Percentiles rank a stretch among this genome's conserved stretches.
Evolutionary conservation across 1,140 invertebrate species (phyloP).

Genomic region (Zaprionus gabonicus): DNA sequence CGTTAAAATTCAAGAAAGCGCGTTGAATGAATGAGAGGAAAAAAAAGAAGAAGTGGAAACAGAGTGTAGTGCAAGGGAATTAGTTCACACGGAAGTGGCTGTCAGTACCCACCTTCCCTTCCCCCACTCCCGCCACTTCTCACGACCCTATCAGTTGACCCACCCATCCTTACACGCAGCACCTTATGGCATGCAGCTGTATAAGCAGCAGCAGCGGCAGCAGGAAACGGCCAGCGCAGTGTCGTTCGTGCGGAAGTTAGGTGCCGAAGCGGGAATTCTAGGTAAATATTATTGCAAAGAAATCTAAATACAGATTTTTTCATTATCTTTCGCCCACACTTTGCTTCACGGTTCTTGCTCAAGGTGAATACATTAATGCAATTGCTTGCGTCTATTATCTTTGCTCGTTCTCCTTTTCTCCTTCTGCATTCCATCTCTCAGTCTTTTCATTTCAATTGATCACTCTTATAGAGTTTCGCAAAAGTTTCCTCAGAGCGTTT

Average conservation of each 20-base stretch:
- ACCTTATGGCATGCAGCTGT: neutral
- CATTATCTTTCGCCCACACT: constrained; percentile 52
- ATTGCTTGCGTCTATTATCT: constrained; percentile 37
- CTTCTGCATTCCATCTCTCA: neutral
- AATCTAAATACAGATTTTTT: constrained; percentile 79
- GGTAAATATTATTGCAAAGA: constrained; percentile 77
- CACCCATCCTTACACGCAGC: constrained; percentile 5
- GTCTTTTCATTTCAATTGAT: neutral
- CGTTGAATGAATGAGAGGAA: constrained; percentile 36
- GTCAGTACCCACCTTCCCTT: constrained; percentile 11
- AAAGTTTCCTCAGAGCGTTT: neutral
- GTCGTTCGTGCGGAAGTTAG: constrained; percentile 72
- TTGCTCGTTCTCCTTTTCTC: neutral
- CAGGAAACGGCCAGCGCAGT: neutral
- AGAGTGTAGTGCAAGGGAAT: constrained; percentile 72
- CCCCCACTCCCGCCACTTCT: neutral
- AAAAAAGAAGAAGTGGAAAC: constrained; percentile 11
- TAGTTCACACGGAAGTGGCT: constrained; percentile 80
- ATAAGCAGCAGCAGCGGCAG: neutral
- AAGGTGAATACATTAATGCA: constrained; percentile 51
- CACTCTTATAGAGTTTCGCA: constrained; percentile 11
- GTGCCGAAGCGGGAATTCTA: constrained; percentile 76
- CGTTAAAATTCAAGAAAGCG: constrained; percentile 60
- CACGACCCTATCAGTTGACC: neutral
- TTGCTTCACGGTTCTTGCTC: neutral